A percentile compares a stretch with the other conserved stretches of the same genome.
Conservation (phyloP, 2,888 invertebrate genomes). For the Alviniconcha strummeri region DNA sequence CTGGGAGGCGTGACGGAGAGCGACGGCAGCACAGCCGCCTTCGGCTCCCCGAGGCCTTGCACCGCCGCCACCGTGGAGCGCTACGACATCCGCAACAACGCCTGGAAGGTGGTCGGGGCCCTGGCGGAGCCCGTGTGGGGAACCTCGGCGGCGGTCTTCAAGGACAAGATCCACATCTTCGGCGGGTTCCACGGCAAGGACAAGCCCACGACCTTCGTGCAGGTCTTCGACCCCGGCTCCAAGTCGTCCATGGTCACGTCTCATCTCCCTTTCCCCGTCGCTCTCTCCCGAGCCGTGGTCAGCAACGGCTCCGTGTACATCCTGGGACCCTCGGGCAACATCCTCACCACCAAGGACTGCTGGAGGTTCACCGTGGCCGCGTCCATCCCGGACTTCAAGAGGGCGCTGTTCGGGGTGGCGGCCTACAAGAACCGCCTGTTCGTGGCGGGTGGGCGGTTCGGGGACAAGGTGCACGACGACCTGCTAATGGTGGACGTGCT, state of each 20-base stretch:
- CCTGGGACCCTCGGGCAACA: slow-evolving; percentile 38
- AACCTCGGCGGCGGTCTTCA: slow-evolving; percentile 31
- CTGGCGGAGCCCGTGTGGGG: slow-evolving; percentile 39
- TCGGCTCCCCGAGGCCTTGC: neutral
- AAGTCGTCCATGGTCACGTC: slow-evolving; percentile 25
- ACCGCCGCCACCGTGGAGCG: slow-evolving; percentile 33
- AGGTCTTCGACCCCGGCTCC: slow-evolving; percentile 35
- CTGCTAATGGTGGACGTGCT: slow-evolving; percentile 37
- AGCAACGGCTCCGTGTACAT: slow-evolving; percentile 23
- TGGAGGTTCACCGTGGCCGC: slow-evolving; percentile 27
- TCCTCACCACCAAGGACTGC: slow-evolving; percentile 38
- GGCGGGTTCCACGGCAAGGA: slow-evolving; percentile 38
- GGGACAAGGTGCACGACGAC: slow-evolving; percentile 36
- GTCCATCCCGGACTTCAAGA: slow-evolving; percentile 38
- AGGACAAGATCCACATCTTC: slow-evolving; percentile 30
- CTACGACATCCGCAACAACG: slow-evolving; percentile 35
- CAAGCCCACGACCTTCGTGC: slow-evolving; percentile 32
- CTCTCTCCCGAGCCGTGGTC: slow-evolving; percentile 30
- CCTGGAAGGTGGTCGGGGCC: slow-evolving; percentile 33
- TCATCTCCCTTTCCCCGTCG: slow-evolving; percentile 35
- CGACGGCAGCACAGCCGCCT: slow-evolving; percentile 3
- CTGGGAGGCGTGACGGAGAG: slow-evolving; percentile 37
- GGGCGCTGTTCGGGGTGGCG: slow-evolving; percentile 38
- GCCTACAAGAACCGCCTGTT: slow-evolving; percentile 21
- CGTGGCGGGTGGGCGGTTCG: slow-evolving; percentile 34